Conservation (phyloP, 2,888 invertebrate species). For the Drosophila stalkeri region DNA sequence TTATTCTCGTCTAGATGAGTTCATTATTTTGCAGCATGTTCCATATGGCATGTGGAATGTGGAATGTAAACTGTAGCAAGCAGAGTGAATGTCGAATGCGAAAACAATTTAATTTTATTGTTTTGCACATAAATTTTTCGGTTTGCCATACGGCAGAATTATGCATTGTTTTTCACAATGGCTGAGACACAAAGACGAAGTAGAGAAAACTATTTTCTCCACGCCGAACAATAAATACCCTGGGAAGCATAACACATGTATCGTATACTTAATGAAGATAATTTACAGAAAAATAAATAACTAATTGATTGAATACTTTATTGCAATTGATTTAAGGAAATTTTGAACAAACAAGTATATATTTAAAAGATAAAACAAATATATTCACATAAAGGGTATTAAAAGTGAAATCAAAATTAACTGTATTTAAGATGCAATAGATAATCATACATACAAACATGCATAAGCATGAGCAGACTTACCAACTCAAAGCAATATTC, state of each 20-base stretch:
- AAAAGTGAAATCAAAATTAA: neutral
- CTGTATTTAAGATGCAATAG: neutral
- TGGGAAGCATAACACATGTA: neutral
- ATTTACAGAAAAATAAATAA: too few relatives aligned
- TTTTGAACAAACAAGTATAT: too few relatives aligned
- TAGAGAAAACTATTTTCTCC: neutral
- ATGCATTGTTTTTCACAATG: slow-evolving; percentile 66
- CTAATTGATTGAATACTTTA: too few relatives aligned
- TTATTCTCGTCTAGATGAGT: slow-evolving; percentile 81
- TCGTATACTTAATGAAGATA: too few relatives aligned
- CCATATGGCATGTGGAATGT: slow-evolving; percentile 42
- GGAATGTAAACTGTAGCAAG: slow-evolving; percentile 13
- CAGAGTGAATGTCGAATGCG: slow-evolving; percentile 67
- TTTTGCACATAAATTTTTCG: slow-evolving; percentile 80
- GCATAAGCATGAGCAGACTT: neutral
- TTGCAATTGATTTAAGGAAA: too few relatives aligned
- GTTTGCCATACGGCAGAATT: slow-evolving; percentile 55
- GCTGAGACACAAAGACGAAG: neutral
- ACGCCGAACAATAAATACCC: neutral
- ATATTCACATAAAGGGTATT: too few relatives aligned
- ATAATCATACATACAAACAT: neutral
- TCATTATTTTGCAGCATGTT: slow-evolving; percentile 76
- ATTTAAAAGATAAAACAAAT: neutral
- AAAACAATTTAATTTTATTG: slow-evolving; percentile 84
- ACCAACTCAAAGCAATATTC: neutral